Conservation (phyloP, 2,797 vertebrate genomes). For the Percopsis omiscomaycus region DNA sequence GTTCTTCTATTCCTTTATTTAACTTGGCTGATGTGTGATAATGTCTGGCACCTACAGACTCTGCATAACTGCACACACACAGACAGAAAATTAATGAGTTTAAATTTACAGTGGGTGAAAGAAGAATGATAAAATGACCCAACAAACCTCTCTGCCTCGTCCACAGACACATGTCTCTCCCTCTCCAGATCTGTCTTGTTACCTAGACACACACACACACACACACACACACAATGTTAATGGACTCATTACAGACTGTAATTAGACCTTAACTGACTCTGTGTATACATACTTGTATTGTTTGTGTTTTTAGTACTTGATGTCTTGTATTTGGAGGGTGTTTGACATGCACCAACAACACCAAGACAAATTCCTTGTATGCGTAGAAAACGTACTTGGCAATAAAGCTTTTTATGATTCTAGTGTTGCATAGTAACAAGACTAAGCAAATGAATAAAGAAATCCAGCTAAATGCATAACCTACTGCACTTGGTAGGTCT, state of each 20-base stretch:
- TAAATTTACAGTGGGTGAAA: background rate
- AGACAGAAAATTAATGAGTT: background rate
- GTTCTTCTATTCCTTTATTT: conserved; percentile 98
- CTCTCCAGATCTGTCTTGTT: conserved; percentile 99
- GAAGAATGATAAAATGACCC: no score
- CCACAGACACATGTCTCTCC: conserved; percentile 92
- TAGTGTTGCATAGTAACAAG: no score
- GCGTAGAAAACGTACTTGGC: no score
- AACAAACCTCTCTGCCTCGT: conserved; percentile 90
- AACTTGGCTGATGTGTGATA: conserved; percentile 97
- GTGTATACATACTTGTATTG: no score
- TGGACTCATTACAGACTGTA: background rate
- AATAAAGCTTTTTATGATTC: background rate
- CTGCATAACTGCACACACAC: conserved; percentile 82
- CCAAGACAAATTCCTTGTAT: no score
- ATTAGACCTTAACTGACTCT: no score
- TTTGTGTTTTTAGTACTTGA: no score
- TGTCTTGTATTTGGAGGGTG: no score
- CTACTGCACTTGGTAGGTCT: no score
- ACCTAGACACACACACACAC: conserved; percentile 72
- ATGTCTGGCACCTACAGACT: conserved; percentile 97
- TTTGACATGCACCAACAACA: no score
- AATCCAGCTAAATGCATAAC: no score
- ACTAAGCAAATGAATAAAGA: no score
- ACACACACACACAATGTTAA: background rate